Base-by-base conservation (phyloP, 2,888 invertebrate species). In the Standfussiana lucernea region DNA sequence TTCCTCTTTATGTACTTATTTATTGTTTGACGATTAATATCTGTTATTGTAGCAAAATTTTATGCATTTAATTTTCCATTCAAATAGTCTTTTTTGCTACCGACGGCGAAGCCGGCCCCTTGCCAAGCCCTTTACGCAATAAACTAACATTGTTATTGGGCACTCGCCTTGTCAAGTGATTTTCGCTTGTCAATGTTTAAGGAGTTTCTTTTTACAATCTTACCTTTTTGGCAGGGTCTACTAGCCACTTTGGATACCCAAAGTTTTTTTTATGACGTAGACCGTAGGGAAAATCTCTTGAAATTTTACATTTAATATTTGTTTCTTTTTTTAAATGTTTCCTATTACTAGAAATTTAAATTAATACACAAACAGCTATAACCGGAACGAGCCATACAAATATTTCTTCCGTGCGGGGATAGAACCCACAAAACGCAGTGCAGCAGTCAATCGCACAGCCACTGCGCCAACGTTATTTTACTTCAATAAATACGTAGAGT, bases 91-190 rank as follows among this genome's bases (percentile, higher is more conserved):
- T 32, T 84, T 74, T 70, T 21, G 24, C 40, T n/a, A 1, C 7
- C 53, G 8, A 42, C 56, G n/a, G 42, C 50, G 42, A 5, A 24
- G 10, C 10, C 18, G 18, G 42, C 53, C 40, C 59, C n/a, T 47
- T 69, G 47, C 15, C 18, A 32, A 68, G 28, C 32, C 37, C 69
- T 71, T 47, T 62, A 47, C 42, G 61, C 70, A 67, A 62, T 74
- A 80, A 80, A 70, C 56, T 71, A 62, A 74, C 62, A 71, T 71
- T 80, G 70, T 71, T 74, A 80, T 62, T 74, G 62, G 61, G 45
- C 40, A 50, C 45, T 56, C 35, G 45, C 56, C 42, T 69, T 15
- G 45, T 59, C 61, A 53, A 69, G 78, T 80, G 67, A 83, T 81
- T 68, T 78, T 79, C 56, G 53, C 67, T 83, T 50, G 42, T 69